phyloP scores from a whole-genome alignment of 2,888 invertebrate species.

The Sarcophaga caerulescens region DNA sequence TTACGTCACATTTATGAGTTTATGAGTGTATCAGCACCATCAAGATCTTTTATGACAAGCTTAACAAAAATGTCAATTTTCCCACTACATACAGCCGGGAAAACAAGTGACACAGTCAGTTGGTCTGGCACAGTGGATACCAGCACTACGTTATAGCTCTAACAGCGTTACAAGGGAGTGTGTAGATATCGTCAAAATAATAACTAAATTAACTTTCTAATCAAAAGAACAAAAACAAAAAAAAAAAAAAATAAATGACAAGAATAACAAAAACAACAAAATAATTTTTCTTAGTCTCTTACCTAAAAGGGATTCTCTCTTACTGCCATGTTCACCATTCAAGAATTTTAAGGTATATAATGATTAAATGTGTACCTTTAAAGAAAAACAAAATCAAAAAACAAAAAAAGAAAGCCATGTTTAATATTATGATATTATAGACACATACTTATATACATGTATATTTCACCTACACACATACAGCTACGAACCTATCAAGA shows the following conservation, averaged over 20 bases:
- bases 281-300: not conserved
- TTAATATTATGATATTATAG: not conserved
- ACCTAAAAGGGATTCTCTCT: not conserved
- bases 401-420: not conserved
- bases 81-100: slow-evolving; percentile 22
- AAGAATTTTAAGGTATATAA: slow-evolving; percentile 34
- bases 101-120: not conserved
- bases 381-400: slow-evolving; percentile 4
- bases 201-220: slow-evolving; percentile 53
- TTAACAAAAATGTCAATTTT: slow-evolving; percentile 65
- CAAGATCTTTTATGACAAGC: slow-evolving; percentile 62
- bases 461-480: not conserved
- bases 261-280: not conserved
- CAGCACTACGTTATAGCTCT: not conserved
- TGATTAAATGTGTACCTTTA: slow-evolving; percentile 43
- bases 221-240: not conserved
- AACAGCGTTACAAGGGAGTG: no score
- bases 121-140: not conserved
- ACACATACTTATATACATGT: not conserved
- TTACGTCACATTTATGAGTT: slow-evolving; percentile 67
- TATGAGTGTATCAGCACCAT: slow-evolving; percentile 63
- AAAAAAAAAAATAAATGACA: not conserved
- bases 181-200: slow-evolving; percentile 1
- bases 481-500: not conserved
- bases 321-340: not conserved